Base-by-base conservation (phyloP, 2,888 invertebrate species). In the Metellina segmentata region DNA sequence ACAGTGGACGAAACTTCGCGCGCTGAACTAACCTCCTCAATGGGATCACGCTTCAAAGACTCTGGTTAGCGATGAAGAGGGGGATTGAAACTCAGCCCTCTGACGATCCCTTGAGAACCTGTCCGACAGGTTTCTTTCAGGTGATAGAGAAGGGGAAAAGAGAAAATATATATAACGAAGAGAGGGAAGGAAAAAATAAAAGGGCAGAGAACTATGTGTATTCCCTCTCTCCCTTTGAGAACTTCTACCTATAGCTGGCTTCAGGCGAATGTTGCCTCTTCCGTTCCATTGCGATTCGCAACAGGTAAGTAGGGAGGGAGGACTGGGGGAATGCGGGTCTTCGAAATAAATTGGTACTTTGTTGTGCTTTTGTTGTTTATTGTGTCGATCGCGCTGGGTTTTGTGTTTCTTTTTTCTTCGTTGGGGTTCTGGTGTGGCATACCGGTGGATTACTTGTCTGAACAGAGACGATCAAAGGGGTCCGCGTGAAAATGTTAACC, bases 81-180 rank as follows among this genome's bases (percentile, higher is more conserved):
- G 53, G 81, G 90, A 71, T 61, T n/a, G 69, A 69, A 49, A 81
- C 34, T 61, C 52, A 71, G 52, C 13, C 48, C 49, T 52, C 51
- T 70, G 78, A 19, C 52, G 81, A 82, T 83, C 85, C 87, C 85
- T 83, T 78, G 70, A 75, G 75, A 91, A 91, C 87, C 87, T 82
- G 91, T 83, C 87, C 19, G 91, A 91, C 91, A 87, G 91, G 91
- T 91, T 90, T 90, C 72, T 72, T 85, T 82, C 82, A 82, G 82
- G 89, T 81, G 72, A 87, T 8, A 19, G 78, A 48, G 71, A 19
- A 11, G 61, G 72, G 19, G 69, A 78, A 19, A 34, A 34, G 34
- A 34, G 79, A 61, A 16, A 61, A 61, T 61, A 16, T n/a, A 52
- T n/a, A 75, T 20, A 85, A 7, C 52, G 48, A 51, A 74, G 19